Conservation (phyloP, 2,797 vertebrate species). For the Avahi laniger region DNA sequence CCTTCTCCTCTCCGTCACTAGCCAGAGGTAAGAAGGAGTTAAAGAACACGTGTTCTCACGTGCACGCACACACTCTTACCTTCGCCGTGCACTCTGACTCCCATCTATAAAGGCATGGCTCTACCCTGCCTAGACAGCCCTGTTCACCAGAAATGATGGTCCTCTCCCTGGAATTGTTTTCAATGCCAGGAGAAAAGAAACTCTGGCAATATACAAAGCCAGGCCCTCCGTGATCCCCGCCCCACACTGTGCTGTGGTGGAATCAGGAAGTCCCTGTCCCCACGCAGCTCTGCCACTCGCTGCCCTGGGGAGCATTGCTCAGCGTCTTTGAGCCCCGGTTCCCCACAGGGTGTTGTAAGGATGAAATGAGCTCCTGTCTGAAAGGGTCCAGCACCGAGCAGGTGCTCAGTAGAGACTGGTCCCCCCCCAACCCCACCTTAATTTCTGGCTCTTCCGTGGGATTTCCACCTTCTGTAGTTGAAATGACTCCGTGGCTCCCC, state of each 20-base stretch:
- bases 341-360: neutral
- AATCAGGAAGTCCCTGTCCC: neutral
- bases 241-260: accelerated
- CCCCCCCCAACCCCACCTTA: neutral
- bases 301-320: neutral
- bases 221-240: neutral
- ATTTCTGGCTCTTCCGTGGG: neutral
- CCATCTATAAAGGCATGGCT: neutral
- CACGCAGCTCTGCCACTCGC: neutral
- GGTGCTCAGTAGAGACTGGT: neutral
- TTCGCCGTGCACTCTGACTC: neutral
- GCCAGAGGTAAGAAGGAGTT: neutral
- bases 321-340: no score
- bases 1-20: neutral
- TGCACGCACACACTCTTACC: neutral
- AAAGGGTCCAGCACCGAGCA: neutral
- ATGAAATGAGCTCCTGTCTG: neutral
- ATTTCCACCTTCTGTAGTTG: no score
- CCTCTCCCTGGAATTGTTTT: neutral
- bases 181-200: neutral
- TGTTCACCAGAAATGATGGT: neutral
- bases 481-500: neutral
- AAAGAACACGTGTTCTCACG: neutral
- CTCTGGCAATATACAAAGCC: neutral
- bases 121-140: neutral